Base-by-base conservation (phyloP, 1,140 invertebrate genomes). In the Phthorimaea operculella region DNA sequence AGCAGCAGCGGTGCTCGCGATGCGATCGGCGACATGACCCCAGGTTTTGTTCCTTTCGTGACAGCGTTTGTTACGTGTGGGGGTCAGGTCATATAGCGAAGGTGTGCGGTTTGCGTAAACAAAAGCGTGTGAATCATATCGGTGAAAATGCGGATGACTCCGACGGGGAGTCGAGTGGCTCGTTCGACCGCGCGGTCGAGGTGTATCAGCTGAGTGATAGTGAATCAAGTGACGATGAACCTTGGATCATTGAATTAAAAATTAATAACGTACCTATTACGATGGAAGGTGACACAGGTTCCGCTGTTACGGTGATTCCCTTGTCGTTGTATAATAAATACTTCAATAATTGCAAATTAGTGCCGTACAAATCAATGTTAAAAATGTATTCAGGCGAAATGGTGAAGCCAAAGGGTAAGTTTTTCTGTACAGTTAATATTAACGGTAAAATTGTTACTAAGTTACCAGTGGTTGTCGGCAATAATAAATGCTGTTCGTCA, bases 281-380 rank as follows among this genome's bases (percentile, higher is more conserved):
- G 12, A 17, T 55, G 21, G 54, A 55, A 42, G 54, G 54, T n/a
- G 55, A 56, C 17, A 56, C 48, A 15, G 55, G 55, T 4, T 51
- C 55, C 4, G 55, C 48, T 1, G 21, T 56, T 6, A 56, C 34
- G 33, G 28, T 51, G 34, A 51, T 56, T 33, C 28, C 48, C 14
- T 6, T 18, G 3, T 15, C n/a, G 15, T 33, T 36, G 9, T 51
- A 39, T 52, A 52, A 39, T 4, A 36, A 36, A 17, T 52, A 39
- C 11, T 52, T 52, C 16, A 15, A 36, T 1, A 52, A 36, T 17
- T 36, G 18, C 12, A 36, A 36, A 12, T 36, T 39, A 17, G 6
- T 36, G 8, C 51, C 48, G 7, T 51, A n/a, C 42, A 51, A 7
- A 44, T 16, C 34, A 1, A 52, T 36, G 8, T 18, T 56, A 15